Evolutionary conservation across 2,888 invertebrate genomes (phyloP), one percentile per base, ranked within the genome.

Genomic region (Melangyna quadrimaculata): DNA sequence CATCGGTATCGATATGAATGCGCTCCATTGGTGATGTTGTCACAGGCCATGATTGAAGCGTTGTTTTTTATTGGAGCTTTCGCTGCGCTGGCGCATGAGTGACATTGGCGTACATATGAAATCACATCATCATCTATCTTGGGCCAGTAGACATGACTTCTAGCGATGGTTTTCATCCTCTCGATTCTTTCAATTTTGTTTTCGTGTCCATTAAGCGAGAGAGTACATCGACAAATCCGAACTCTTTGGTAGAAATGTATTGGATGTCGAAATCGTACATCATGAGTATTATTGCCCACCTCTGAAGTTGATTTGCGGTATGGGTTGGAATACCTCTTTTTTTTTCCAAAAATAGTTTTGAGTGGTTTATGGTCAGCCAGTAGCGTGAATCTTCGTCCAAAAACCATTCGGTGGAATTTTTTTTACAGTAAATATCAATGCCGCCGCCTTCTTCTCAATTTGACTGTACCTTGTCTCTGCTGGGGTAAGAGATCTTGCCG

Each of bases 401-500:
- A 35, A 35, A 35, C 10, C 35, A 35, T 35, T 35, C 35, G 35
- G 35, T 35, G 35, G 35, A 35, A 35, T 10, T 35, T 35, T n/a
- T n/a, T n/a, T n/a, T n/a, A n/a, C n/a, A n/a, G n/a, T n/a, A n/a
- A n/a, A n/a, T n/a, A n/a, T n/a, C n/a, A 35, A 10, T 35, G 35
- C 35, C 35, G 35, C 35, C 10, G 35, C 35, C 10, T 35, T 10
- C 35, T 35, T 35, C 35, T 35, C 35, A 35, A 35, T 35, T 35
- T 35, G n/a, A n/a, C n/a, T n/a, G n/a, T n/a, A n/a, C n/a, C n/a
- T n/a, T n/a, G n/a, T n/a, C n/a, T n/a, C n/a, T 9, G 10, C 35
- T 35, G 35, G 35, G 9, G 35, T 10, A 3, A 35, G 35, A 8
- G 88, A 87, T 65, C 89, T 75, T 9, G 90, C 89, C 4, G 89